These are phyloP conservation scores for Notamacropus eugenii DNA, from an alignment of 2,797 vertebrate species.

Conservation along the genomic window DNA sequence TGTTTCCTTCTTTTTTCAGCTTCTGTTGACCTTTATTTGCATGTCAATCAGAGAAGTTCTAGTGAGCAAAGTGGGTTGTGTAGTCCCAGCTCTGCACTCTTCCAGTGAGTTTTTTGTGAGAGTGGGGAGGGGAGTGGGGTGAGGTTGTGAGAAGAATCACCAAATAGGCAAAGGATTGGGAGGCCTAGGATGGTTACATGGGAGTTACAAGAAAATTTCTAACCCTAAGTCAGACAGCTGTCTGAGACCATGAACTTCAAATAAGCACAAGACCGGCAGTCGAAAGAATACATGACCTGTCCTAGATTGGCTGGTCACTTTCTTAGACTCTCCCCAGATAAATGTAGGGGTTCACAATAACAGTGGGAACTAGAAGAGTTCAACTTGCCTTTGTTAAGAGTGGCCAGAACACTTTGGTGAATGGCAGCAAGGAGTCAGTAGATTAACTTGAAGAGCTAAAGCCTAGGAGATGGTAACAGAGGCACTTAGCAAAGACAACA, in stretches of 20 bases:
- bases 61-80: not conserved
- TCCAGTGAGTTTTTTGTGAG: too few relatives aligned
- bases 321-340: not conserved
- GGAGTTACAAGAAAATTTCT: not conserved
- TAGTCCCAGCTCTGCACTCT: not conserved
- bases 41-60: not conserved
- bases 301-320: not conserved
- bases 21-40: not conserved
- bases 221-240: not conserved
- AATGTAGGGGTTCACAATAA: not conserved
- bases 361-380: not conserved
- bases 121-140: accelerated
- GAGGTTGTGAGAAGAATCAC: not conserved
- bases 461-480: not conserved
- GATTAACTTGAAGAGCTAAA: not conserved
- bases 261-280: not conserved
- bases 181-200: not conserved
- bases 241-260: not conserved
- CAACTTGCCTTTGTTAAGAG: not conserved
- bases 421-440: not conserved
- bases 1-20: not conserved
- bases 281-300: not conserved
- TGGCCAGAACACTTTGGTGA: not conserved
- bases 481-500: not conserved
- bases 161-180: not conserved